Conservation (phyloP, 2,888 invertebrate species). For the Drosophila algonquin region DNA sequence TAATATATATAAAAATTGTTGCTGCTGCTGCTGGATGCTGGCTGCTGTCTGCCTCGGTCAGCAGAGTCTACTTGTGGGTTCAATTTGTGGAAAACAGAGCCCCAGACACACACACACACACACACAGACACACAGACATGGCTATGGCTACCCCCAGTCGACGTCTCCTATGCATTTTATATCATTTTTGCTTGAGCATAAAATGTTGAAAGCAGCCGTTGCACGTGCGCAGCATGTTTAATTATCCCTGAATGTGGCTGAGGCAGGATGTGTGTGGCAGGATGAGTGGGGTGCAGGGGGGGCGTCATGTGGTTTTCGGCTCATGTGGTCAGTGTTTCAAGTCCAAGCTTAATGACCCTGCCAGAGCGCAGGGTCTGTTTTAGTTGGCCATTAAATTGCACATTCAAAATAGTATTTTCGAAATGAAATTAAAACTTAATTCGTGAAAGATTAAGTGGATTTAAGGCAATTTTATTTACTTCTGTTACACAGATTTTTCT, state of each 20-base stretch:
- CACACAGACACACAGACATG: constrained; percentile 32
- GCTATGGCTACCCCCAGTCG: constrained; percentile 5
- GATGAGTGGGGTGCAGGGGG: constrained; percentile 11
- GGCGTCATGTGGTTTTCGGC: constrained; percentile 54
- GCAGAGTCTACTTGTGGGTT: constrained; percentile 55
- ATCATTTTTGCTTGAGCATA: constrained; percentile 64
- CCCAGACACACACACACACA: constrained; percentile 27
- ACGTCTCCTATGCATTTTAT: constrained; percentile 61
- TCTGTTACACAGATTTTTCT: neutral
- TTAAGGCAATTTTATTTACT: neutral
- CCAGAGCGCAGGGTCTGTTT: constrained; percentile 17
- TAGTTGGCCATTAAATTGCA: constrained; percentile 47
- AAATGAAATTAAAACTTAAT: constrained; percentile 43
- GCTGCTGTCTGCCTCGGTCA: constrained; percentile 22
- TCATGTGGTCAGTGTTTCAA: constrained; percentile 53
- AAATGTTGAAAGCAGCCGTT: constrained; percentile 75
- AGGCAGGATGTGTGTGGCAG: neutral
- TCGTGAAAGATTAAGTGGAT: constrained; percentile 16
- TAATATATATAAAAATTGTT: constrained; percentile 73
- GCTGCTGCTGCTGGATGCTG: constrained; percentile 29
- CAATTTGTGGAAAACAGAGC: constrained; percentile 58
- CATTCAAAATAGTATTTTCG: constrained; percentile 26
- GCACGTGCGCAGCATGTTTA: constrained; percentile 78
- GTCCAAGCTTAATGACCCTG: constrained; percentile 50
- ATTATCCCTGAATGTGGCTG: constrained; percentile 53